phyloP scores from a whole-genome alignment of 2,113 vertebrate genomes.

The Acanthisitta chloris region DNA sequence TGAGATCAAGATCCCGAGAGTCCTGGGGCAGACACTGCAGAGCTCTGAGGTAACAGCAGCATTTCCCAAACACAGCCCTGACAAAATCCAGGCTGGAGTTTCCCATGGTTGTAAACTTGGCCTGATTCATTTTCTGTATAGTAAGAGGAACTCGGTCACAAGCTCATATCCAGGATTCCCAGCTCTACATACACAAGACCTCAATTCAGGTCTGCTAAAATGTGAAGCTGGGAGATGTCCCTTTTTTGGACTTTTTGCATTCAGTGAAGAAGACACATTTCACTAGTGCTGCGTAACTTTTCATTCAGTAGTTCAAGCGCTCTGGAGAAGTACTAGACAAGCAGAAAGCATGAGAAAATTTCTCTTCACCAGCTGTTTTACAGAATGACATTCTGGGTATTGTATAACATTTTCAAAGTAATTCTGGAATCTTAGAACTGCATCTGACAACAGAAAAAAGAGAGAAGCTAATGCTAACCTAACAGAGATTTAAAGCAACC shows the following conservation, averaged over 20 bases:
- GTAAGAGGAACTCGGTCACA: not conserved
- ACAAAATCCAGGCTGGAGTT: not conserved
- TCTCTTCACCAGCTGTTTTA: not conserved
- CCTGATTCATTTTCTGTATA: not conserved
- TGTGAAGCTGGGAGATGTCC: not conserved
- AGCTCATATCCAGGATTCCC: not conserved
- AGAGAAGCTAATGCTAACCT: not conserved
- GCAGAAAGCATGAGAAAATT: not conserved
- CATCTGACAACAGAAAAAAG: not conserved
- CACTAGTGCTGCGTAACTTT: not conserved
- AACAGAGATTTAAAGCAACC: not conserved
- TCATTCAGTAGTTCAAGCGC: not conserved
- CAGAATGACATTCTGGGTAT: not conserved
- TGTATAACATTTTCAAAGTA: not conserved
- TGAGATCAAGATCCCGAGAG: not conserved
- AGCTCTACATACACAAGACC: not conserved
- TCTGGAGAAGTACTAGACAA: not conserved
- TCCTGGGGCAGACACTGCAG: not conserved
- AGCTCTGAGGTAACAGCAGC: not conserved
- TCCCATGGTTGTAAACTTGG: not conserved
- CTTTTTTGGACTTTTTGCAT: not conserved
- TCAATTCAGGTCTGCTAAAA: not conserved
- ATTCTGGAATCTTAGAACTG: not conserved
- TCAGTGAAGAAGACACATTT: not conserved
- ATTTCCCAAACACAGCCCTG: not conserved